Evolutionary conservation across 2,888 invertebrate genomes (phyloP).

Genomic region (Unio delphinus): DNA sequence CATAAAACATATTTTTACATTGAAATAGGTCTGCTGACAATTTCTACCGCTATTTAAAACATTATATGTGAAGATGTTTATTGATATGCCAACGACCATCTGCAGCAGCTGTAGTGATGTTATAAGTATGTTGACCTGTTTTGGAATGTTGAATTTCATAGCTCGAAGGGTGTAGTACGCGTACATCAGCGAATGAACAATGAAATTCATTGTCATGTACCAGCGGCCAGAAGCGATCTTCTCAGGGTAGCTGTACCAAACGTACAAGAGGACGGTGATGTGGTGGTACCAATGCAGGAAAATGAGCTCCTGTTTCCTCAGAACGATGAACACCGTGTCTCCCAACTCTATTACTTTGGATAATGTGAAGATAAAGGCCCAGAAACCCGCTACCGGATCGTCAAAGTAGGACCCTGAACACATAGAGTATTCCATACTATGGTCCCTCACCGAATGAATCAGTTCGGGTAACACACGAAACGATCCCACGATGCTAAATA

Average conservation of each 20-base stretch:
- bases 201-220: slow-evolving; percentile 73
- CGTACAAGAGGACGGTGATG: slow-evolving; percentile 73
- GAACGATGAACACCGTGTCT: slow-evolving; percentile 72
- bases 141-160: slow-evolving; percentile 74
- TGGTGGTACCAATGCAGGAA: slow-evolving; percentile 75
- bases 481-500: slow-evolving; percentile 92
- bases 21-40: slow-evolving; percentile 72
- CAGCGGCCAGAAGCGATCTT: slow-evolving; percentile 67
- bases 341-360: slow-evolving; percentile 95
- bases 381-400: slow-evolving; percentile 87
- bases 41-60: slow-evolving; percentile 53
- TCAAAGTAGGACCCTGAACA: slow-evolving; percentile 78
- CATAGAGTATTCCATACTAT: slow-evolving; percentile 95
- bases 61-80: slow-evolving; percentile 85
- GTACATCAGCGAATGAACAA: slow-evolving; percentile 74
- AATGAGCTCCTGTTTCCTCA: slow-evolving; percentile 73
- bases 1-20: slow-evolving; percentile 65
- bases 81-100: slow-evolving; percentile 92
- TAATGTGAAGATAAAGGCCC: slow-evolving; percentile 97
- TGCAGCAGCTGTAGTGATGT: slow-evolving; percentile 91
- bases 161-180: slow-evolving; percentile 73
- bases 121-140: slow-evolving; percentile 86
- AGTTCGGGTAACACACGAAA: slow-evolving; percentile 92
- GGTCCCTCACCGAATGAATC: slow-evolving; percentile 87
- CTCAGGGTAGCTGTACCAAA: slow-evolving; percentile 70